phyloP scores from a whole-genome alignment of 2,888 invertebrate genomes.

The Drosophila ustulata region DNA sequence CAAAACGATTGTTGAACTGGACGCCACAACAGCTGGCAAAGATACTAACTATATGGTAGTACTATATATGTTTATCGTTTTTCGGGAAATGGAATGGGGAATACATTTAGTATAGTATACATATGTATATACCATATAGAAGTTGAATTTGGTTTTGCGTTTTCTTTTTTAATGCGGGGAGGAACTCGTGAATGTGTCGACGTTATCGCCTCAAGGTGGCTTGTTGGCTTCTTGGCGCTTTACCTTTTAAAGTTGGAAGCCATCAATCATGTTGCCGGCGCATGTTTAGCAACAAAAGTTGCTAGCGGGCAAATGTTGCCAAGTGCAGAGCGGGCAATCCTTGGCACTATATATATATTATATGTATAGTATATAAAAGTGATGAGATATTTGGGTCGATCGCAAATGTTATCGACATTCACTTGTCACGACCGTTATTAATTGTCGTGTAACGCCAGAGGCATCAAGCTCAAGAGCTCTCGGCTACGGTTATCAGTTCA shows the following conservation, averaged over 20 bases:
- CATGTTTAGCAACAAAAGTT: constrained; percentile 37
- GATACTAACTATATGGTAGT: neutral
- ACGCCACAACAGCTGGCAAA: constrained; percentile 24
- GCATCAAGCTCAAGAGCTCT: constrained; percentile 41
- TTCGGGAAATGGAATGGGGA: neutral
- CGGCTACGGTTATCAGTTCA: constrained; percentile 34
- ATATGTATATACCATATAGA: neutral
- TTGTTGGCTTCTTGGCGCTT: constrained; percentile 33
- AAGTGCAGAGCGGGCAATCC: constrained; percentile 11
- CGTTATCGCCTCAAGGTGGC: constrained; percentile 35
- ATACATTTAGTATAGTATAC: no score
- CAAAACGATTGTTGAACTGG: constrained; percentile 14
- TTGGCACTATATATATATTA: neutral
- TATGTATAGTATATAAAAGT: neutral
- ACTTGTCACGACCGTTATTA: constrained; percentile 55
- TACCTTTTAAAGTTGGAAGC: constrained; percentile 22
- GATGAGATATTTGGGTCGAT: constrained; percentile 44
- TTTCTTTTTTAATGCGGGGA: neutral
- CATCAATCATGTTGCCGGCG: constrained; percentile 49
- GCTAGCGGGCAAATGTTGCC: constrained; percentile 13
- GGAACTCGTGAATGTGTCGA: constrained; percentile 19
- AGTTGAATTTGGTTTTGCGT: constrained; percentile 17
- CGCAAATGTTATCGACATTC: constrained; percentile 37
- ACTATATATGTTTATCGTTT: neutral
- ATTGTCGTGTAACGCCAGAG: constrained; percentile 58